Evolutionary conservation across 2,888 invertebrate genomes (phyloP), one percentile per base, ranked within the genome.

Genomic region (Nemotelus nigrinus): DNA sequence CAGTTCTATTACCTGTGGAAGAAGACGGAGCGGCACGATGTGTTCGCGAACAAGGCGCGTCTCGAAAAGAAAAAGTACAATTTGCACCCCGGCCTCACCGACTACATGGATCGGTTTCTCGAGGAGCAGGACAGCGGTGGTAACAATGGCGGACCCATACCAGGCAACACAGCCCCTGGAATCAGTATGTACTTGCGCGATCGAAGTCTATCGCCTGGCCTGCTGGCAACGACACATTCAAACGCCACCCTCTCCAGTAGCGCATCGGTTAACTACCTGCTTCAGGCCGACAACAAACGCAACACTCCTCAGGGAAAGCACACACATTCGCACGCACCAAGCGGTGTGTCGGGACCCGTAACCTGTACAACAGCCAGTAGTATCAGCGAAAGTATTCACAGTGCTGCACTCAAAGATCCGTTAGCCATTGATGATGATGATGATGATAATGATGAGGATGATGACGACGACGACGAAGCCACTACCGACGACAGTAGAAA

Each of bases 1-100:
- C 97, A 98, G 85, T 99, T 99, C 88, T 95, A 95, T 87, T 95
- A 95, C 83, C 90, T 98, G 77, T 99, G 99, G 99, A 99, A 99
- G 88, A 99, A 99, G 88, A 98, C 98, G 45, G 98, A 98, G 85
- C 90, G 99, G 39, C 97, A 98, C 87, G 99, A 99, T 82, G 80
- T 93, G 83, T 93, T 93, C 85, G 96, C 96, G 0, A 94, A 95
- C 85, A 95, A 95, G 87, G 93, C 94, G 7, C 90, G 96, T 71
- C 87, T 96, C 82, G 97, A 97, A 84, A 97, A 97, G 88, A 96
- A 96, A 86, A 96, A 97, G 85, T 97, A 96, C 85, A 93, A 94
- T 3, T 87, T 97, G 67, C 96, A 97, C 88, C 97, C 97, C 3
- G 96, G 96, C 74, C 93, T 96, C 82, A 96, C 96, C 78, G 96